Evolutionary conservation across 2,797 vertebrate genomes (phyloP).

Genomic region (Potorous gilbertii): DNA sequence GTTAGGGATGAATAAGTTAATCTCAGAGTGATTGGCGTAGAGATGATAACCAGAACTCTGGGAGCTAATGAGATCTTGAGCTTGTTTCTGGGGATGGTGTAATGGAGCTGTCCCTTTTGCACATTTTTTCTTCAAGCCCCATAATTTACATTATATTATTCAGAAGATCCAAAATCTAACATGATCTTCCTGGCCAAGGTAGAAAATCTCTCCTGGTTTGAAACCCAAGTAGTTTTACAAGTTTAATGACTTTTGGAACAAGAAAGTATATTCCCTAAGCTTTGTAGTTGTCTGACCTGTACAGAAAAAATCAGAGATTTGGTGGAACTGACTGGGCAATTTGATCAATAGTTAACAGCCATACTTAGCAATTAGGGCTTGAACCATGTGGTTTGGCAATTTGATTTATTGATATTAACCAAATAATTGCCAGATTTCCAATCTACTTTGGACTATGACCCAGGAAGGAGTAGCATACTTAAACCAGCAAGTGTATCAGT

Average conservation of each 20-base stretch:
- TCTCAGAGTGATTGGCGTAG: neutral
- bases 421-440: slow-evolving; percentile 8
- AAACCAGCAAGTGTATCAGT: slow-evolving; percentile 39
- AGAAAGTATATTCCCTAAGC: neutral
- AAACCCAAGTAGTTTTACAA: neutral
- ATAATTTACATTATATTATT: neutral
- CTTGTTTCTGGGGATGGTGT: neutral
- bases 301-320: neutral
- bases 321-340: neutral
- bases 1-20: neutral
- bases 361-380: slow-evolving; percentile 37
- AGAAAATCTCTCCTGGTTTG: neutral
- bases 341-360: slow-evolving; percentile 12
- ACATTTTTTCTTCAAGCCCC: neutral
- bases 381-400: slow-evolving; percentile 16
- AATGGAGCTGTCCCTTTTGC: neutral
- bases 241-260: neutral
- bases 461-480: slow-evolving; percentile 27
- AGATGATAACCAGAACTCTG: neutral
- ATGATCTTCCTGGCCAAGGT: neutral
- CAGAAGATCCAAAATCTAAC: neutral
- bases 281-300: neutral
- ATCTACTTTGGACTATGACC: neutral
- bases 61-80: neutral
- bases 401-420: slow-evolving; percentile 20